Evolutionary conservation across 1,140 invertebrate species (phyloP).

Genomic region (Chrysopa pallens): DNA sequence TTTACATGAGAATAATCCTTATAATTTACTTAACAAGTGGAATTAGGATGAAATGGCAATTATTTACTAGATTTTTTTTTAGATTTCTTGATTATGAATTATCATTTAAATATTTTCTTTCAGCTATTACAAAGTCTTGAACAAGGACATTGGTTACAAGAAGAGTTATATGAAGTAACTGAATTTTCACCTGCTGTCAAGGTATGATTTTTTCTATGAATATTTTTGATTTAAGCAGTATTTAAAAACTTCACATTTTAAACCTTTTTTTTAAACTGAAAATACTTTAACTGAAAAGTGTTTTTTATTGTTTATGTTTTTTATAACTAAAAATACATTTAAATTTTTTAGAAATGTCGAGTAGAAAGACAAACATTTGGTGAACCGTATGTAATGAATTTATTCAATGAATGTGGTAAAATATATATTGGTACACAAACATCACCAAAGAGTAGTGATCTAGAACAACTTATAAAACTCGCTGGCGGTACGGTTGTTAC

Average conservation of each 20-base stretch:
- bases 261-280: no score
- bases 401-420: slow-evolving; percentile 24
- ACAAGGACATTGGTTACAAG: slow-evolving; percentile 26
- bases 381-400: slow-evolving; percentile 22
- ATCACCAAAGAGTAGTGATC: slow-evolving; percentile 20
- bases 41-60: no score
- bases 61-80: no score
- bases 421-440: slow-evolving; percentile 24
- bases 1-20: no score
- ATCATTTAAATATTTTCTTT: slow-evolving; percentile 4
- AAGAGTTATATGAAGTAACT: slow-evolving; percentile 29
- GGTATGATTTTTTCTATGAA: slow-evolving; percentile 20
- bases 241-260: no score
- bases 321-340: no score
- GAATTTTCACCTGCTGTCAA: slow-evolving; percentile 29
- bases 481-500: slow-evolving; percentile 24
- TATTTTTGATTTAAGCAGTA: no score
- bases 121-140: slow-evolving; percentile 25
- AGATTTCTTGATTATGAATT: no score
- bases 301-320: no score
- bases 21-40: no score
- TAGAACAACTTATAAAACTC: slow-evolving; percentile 26
- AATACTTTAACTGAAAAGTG: no score
- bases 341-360: slow-evolving; percentile 25
- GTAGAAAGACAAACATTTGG: slow-evolving; percentile 29